Evolutionary conservation across 2,113 vertebrate species (phyloP), one percentile per base, ranked within the genome.

Genomic region (Tupaia tana): DNA sequence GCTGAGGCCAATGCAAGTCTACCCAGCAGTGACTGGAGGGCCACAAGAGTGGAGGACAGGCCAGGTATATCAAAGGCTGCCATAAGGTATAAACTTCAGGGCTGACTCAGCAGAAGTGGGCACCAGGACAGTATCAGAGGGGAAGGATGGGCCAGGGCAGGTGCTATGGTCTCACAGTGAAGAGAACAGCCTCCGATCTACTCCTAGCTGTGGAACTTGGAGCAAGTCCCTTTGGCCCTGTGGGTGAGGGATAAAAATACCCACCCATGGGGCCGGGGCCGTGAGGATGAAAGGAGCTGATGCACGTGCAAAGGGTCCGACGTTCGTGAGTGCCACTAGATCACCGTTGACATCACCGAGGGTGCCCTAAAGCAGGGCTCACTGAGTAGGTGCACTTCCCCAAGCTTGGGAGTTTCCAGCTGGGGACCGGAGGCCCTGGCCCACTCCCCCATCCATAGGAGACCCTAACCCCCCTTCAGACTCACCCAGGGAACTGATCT

Each of bases 31-130:
- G 97, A 98, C 98, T 74, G 92, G 97, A 91, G 98, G 98, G 96
- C 98, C 97, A 96, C 98, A 98, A 14, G 98, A 96, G 97, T 98
- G 98, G 96, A 96, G 99, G 98, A 97, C 98, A 98, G 86, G 98
- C 98, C 96, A 98, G 98, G 98, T 98, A 97, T 98, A 98, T 97
- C 98, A 98, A 96, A 99, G 98, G 98, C 98, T 98, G 97, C 98
- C 98, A 97, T 97, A 73, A 98, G 56, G 70, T 31, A 71, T 14
- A 31, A 70, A 79, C 2, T 8, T 67, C 88, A 83, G 4, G 14
- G 69, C 67, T 93, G 69, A 77, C 70, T 63, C 13, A 63, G 24
- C 5, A 69, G 58, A 69, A 20, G 97, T 95, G 92, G 61, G 52
- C 96, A 84, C 97, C 97, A 97, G 73, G 1, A 93, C 89, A 75